Evolutionary conservation across 2,113 vertebrate species (phyloP).

Genomic region (Anhinga anhinga): DNA sequence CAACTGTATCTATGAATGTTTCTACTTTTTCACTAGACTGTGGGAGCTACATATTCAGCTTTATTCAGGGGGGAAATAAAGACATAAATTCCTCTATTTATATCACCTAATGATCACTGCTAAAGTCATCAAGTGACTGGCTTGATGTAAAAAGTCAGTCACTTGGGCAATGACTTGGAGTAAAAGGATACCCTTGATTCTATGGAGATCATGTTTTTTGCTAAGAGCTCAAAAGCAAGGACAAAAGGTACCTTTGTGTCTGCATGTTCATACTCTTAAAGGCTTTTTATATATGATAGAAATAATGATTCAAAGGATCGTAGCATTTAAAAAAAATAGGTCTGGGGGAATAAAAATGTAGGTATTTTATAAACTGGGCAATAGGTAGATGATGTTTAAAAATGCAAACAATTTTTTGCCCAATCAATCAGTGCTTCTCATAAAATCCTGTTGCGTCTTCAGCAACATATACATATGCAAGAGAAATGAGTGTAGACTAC

Average conservation of each 20-base stretch:
- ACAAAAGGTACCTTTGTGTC: accelerated
- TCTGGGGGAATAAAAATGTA: not conserved
- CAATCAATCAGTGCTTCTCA: not conserved
- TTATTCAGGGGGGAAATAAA: not conserved
- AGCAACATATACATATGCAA: not conserved
- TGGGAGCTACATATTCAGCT: not conserved
- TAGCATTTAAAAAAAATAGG: not conserved
- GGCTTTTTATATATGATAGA: not conserved
- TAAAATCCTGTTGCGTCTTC: not conserved
- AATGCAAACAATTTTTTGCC: not conserved
- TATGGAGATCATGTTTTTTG: not conserved
- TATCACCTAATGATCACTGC: not conserved
- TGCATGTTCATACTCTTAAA: not conserved
- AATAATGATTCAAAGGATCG: not conserved
- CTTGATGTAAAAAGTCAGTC: not conserved
- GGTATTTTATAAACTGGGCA: not conserved
- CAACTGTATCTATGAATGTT: not conserved
- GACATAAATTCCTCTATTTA: not conserved
- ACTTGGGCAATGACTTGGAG: not conserved
- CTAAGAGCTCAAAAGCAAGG: not conserved
- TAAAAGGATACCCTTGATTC: not conserved
- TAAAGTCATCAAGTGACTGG: not conserved
- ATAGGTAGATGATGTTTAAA: not conserved
- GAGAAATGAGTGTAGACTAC: not conserved
- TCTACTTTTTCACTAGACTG: not conserved